These are phyloP conservation scores for Willowsia nigromaculata DNA, from an alignment of 2,888 invertebrate genomes.

Conservation along the genomic window DNA sequence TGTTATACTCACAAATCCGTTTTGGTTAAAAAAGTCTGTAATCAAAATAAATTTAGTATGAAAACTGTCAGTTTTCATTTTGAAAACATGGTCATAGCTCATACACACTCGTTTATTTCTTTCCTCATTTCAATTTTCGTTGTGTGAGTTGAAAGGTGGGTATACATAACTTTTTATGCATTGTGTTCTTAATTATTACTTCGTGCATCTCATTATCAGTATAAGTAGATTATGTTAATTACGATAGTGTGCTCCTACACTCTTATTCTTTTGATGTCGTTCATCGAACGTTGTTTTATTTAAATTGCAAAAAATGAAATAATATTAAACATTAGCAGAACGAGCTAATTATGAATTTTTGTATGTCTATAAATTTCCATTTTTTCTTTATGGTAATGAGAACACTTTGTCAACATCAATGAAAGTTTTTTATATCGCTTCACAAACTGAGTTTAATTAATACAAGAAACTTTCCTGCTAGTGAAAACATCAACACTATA, in stretches of 20 bases:
- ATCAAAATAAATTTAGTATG: constrained; percentile 17
- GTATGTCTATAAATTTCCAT: neutral
- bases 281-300: neutral
- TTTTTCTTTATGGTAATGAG: too few species aligned
- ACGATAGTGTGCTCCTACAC: neutral
- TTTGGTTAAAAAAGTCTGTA: neutral
- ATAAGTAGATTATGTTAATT: neutral
- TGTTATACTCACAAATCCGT: neutral
- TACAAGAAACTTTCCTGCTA: too few species aligned
- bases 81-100: neutral
- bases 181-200: neutral
- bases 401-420: neutral
- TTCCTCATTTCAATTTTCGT: neutral
- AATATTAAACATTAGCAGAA: neutral
- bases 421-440: neutral
- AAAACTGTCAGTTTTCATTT: neutral
- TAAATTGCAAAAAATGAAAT: neutral
- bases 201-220: neutral
- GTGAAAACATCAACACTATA: too few species aligned
- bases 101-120: too few species aligned
- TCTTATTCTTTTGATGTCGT: neutral
- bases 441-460: too few species aligned
- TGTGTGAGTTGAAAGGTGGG: neutral
- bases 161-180: too few species aligned
- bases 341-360: neutral